Conservation (phyloP, 2,113 vertebrate genomes). For the Trematocara zebra region DNA sequence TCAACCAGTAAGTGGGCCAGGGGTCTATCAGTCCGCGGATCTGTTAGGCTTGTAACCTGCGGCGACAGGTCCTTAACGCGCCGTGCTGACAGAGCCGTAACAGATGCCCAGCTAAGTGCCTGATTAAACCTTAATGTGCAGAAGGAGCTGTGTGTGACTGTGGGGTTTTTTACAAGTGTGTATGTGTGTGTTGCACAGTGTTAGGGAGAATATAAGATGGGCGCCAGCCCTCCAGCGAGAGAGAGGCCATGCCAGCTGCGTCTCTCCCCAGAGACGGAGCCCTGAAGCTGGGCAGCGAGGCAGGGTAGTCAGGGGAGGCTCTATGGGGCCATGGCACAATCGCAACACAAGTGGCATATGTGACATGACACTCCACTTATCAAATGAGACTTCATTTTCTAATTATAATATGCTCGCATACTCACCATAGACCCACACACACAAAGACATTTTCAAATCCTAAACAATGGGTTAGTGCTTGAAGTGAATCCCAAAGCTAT, state of each 20-base stretch:
- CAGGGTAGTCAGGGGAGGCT: constrained; percentile 41
- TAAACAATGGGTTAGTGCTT: not conserved
- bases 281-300: constrained; percentile 65
- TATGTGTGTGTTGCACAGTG: constrained; percentile 18
- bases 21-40: constrained; percentile 58
- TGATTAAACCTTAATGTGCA: constrained; percentile 77
- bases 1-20: constrained; percentile 61
- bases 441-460: not conserved
- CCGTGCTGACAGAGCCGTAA: constrained; percentile 64
- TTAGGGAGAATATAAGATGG: constrained; percentile 40
- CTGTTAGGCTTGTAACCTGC: constrained; percentile 58
- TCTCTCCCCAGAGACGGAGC: constrained; percentile 60
- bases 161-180: not conserved
- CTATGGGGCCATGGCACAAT: constrained; percentile 29
- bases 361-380: constrained; percentile 48
- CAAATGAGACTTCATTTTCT: constrained; percentile 37
- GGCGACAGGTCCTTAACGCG: constrained; percentile 67
- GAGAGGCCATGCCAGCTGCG: constrained; percentile 67
- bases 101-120: constrained; percentile 77
- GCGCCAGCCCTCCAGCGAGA: constrained; percentile 66
- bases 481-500: not conserved
- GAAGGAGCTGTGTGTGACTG: constrained; percentile 36
- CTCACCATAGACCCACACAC: not conserved
- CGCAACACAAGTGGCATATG: constrained; percentile 59
- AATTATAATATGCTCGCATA: constrained; percentile 5